These are phyloP conservation scores for Aphelenchoides bicaudatus DNA, from an alignment of 2,888 invertebrate species.

Conservation along the genomic window DNA sequence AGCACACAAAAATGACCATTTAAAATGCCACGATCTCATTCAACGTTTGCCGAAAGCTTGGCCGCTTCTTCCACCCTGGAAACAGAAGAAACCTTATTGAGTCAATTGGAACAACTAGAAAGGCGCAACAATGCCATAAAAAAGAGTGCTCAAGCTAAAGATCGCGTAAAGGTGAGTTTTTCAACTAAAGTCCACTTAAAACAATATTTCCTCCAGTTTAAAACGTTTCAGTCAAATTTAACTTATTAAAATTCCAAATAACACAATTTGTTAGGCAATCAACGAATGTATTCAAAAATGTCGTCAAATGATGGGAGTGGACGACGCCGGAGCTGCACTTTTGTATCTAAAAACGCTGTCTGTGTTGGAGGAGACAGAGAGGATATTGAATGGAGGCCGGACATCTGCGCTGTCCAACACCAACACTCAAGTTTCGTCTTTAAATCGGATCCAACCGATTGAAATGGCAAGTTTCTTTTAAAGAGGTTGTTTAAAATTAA, in stretches of 20 bases:
- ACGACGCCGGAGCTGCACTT: conserved; percentile 42
- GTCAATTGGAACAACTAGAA: conserved; percentile 17
- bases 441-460: conserved; percentile 1
- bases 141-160: conserved; percentile 36
- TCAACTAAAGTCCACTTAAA: not conserved
- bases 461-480: not conserved
- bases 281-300: conserved; percentile 36
- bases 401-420: conserved; percentile 11
- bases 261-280: conserved; percentile 38
- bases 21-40: conserved; percentile 3
- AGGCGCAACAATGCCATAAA: conserved; percentile 39
- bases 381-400: conserved; percentile 21
- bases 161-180: conserved; percentile 35
- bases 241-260: conserved; percentile 29
- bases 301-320: not conserved
- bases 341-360: conserved; percentile 47
- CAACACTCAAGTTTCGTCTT: not conserved
- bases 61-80: conserved; percentile 14
- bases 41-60: not conserved
- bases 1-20: no score
- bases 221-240: conserved; percentile 9
- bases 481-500: not conserved
- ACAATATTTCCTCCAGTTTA: conserved; percentile 7
- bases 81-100: conserved; percentile 20
- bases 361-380: conserved; percentile 49